Base-by-base conservation (phyloP, 2,888 invertebrate genomes). In the Falcaria lacertinaria region DNA sequence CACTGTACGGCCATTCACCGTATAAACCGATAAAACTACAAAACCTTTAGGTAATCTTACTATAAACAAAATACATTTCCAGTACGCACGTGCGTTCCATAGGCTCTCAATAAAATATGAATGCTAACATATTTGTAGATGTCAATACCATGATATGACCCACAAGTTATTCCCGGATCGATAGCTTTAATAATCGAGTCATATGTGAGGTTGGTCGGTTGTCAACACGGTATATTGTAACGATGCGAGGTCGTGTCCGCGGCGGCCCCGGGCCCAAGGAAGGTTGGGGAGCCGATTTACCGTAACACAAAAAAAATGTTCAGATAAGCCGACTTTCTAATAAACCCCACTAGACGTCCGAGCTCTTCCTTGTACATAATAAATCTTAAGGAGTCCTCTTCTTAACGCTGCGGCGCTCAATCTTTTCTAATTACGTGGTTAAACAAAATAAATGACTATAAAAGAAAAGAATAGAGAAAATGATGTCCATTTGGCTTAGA, bases 291-390 rank as follows among this genome's bases (percentile, higher is more conserved):
- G 57, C 72, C 70, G 83, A 80, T 81, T 80, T 81, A 84, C 81
- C 81, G 81, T 82, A 80, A 80, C 77, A 84, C 79, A 85, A 87
- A 87, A 37, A n/a, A 85, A 86, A 84, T 77, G 69, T 72, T 78
- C 64, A 79, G 85, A 86, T 86, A 87, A 84, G 79, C 81, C 84
- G 78, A 80, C 87, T 85, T 85, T 88, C 86, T 87, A 88, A 86
- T 85, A 86, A 76, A 84, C 77, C 74, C 76, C 69, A 68, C 75
- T 69, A 75, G 73, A 78, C 69, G 69, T 69, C 61, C 75, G 72
- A 71, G 63, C 76, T 74, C 76, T 80, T 82, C 79, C 84, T 77
- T 81, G 78, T 85, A 81, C 73, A 80, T 84, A 87, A 88, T 88
- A 88, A 88, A 88, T 88, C 87, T 88, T 84, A 74, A 84, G 73